These are phyloP conservation scores for Nomada flava DNA, from an alignment of 2,888 invertebrate genomes.

Conservation along the genomic window DNA sequence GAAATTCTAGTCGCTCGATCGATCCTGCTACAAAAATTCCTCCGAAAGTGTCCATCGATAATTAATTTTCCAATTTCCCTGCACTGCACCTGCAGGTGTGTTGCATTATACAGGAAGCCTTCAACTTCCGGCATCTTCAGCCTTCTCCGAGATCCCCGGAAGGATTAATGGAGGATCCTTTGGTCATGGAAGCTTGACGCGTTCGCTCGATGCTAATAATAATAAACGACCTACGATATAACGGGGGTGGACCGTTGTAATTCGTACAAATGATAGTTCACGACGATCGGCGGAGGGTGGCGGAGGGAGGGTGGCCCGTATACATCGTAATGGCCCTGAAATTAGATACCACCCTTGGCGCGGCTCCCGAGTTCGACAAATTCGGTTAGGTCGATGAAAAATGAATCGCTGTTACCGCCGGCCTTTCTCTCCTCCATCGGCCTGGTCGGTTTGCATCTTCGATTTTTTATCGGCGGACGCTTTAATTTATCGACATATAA, in stretches of 20 bases:
- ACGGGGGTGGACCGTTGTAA: constrained; percentile 78
- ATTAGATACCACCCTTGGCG: constrained; percentile 82
- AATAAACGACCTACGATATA: constrained; percentile 78
- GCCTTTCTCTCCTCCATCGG: constrained; percentile 48
- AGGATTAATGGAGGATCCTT: constrained; percentile 47
- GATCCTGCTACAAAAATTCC: no score
- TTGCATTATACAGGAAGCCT: not conserved
- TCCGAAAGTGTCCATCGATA: no score
- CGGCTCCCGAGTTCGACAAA: constrained; percentile 82
- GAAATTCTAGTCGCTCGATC: no score
- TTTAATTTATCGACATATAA: constrained; percentile 59
- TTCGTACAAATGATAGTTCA: constrained; percentile 84
- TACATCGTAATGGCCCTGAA: constrained; percentile 82
- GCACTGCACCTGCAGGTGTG: not conserved
- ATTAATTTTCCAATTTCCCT: no score
- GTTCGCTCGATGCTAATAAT: constrained; percentile 75
- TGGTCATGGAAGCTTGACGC: constrained; percentile 50
- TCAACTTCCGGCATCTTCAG: not conserved
- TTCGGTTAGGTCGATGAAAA: constrained; percentile 83
- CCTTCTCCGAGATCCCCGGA: not conserved
- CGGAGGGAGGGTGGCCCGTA: constrained; percentile 63
- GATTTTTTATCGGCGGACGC: constrained; percentile 53
- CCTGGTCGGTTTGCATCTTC: constrained; percentile 37
- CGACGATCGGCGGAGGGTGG: constrained; percentile 71
- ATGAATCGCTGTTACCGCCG: constrained; percentile 74